Conservation (phyloP, 30 jellyfish, hydroid and myxozoan genomes). For the Aurelia aurita complex sp. Pacific region DNA sequence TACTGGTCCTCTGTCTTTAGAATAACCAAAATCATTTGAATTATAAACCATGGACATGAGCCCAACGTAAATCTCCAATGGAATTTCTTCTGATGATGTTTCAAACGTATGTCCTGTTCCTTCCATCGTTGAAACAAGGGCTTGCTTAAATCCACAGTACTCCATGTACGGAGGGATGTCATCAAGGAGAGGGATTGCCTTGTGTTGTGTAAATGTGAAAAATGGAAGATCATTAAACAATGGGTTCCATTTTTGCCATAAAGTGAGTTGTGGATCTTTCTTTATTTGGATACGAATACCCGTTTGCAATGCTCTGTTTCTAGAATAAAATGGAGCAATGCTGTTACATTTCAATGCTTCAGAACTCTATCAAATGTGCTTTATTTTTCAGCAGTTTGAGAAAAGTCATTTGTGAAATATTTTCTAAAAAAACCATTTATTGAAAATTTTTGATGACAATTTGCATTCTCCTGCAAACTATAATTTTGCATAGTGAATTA, state of each 20-base stretch:
- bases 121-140: slow-evolving; percentile 65
- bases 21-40: slow-evolving; percentile 80
- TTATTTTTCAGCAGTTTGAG: not conserved
- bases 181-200: slow-evolving; percentile 72
- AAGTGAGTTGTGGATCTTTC: slow-evolving; percentile 61
- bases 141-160: slow-evolving; percentile 80
- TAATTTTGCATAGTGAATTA: too few species aligned
- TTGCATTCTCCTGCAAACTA: too few species aligned
- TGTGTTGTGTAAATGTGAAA: slow-evolving; percentile 83
- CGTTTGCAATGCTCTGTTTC: slow-evolving; percentile 75
- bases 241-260: slow-evolving; percentile 90
- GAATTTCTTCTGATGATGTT: slow-evolving; percentile 68
- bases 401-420: too few species aligned
- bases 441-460: too few species aligned
- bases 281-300: slow-evolving; percentile 78
- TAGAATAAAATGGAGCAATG: not conserved
- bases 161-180: slow-evolving; percentile 67
- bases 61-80: slow-evolving; percentile 82
- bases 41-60: slow-evolving; percentile 67
- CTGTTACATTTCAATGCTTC: too few species aligned
- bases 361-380: not conserved
- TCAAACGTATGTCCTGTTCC: slow-evolving; percentile 78
- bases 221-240: slow-evolving; percentile 62
- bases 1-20: slow-evolving; percentile 84
- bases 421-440: too few species aligned